These are phyloP conservation scores for Chironomus tepperi DNA, from an alignment of 1,140 invertebrate species.

Conservation along the genomic window DNA sequence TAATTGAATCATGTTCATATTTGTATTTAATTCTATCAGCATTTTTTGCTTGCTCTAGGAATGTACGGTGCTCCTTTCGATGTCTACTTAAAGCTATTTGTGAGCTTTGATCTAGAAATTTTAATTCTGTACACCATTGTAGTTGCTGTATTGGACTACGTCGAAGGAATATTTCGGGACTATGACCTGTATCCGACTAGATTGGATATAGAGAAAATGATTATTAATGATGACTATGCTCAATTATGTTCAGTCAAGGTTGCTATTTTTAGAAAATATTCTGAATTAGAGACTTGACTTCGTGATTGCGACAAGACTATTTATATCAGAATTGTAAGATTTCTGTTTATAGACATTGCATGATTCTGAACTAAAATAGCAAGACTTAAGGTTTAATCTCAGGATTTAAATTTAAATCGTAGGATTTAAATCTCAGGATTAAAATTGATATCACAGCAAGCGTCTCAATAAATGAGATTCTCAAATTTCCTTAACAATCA, in stretches of 20 bases:
- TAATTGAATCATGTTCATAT: slow-evolving; percentile 21
- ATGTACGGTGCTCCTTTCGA: neutral
- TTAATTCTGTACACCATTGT: slow-evolving; percentile 25
- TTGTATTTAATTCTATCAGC: too few relatives aligned
- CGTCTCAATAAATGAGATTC: slow-evolving; percentile 31
- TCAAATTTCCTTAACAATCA: slow-evolving; percentile 33
- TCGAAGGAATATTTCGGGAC: neutral
- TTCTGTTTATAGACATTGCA: too few relatives aligned
- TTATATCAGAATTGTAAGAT: too few relatives aligned
- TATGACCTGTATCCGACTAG: neutral
- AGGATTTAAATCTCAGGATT: too few relatives aligned
- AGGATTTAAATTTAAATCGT: too few relatives aligned
- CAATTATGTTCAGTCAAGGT: too few relatives aligned
- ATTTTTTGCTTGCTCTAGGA: slow-evolving; percentile 27
- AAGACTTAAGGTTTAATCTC: too few relatives aligned
- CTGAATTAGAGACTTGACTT: too few relatives aligned
- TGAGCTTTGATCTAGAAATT: neutral
- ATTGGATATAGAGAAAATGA: neutral
- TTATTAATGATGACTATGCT: neutral
- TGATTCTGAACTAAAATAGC: too few relatives aligned
- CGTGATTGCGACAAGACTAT: too few relatives aligned
- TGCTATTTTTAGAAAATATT: too few relatives aligned
- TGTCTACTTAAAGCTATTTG: neutral
- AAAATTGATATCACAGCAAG: neutral
- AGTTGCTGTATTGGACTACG: slow-evolving; percentile 13